Percentiles rank a stretch among this genome's conserved stretches.
Evolutionary conservation across 2,113 vertebrate genomes (phyloP).

Genomic region (Psilopsiagon aurifrons): DNA sequence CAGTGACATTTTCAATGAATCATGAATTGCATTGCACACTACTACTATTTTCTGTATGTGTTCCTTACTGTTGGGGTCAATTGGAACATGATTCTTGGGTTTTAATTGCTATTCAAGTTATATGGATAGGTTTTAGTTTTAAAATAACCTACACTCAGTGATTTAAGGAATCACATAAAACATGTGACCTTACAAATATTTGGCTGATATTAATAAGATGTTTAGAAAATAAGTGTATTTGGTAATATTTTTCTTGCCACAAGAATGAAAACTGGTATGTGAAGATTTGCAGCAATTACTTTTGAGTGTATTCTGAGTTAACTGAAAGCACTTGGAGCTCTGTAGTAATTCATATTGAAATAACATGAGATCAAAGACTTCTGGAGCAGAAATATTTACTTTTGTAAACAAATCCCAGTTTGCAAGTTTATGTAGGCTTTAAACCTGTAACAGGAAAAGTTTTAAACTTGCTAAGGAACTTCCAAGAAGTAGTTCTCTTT

Average conservation of each 20-base stretch:
- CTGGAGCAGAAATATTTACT: not conserved
- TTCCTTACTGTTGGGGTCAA: not conserved
- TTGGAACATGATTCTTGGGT: not conserved
- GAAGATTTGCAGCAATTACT: not conserved
- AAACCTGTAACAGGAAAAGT: not conserved
- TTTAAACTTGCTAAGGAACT: not conserved
- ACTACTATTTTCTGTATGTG: not conserved
- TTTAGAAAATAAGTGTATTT: not conserved
- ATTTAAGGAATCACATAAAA: not conserved
- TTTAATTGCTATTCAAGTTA: not conserved
- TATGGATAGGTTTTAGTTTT: not conserved
- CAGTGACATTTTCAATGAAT: not conserved
- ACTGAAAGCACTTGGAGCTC: not conserved
- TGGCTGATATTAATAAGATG: not conserved
- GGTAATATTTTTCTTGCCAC: not conserved
- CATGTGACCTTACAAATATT: not conserved
- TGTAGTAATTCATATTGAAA: not conserved
- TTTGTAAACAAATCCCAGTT: not conserved
- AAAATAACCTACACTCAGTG: not conserved
- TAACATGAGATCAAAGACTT: not conserved
- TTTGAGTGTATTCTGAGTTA: not conserved
- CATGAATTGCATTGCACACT: not conserved
- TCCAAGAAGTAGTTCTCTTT: not conserved
- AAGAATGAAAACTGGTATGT: not conserved
- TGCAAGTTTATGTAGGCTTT: not conserved